Conservation (phyloP, 2,113 vertebrate species). For the Heliornis fulica region DNA sequence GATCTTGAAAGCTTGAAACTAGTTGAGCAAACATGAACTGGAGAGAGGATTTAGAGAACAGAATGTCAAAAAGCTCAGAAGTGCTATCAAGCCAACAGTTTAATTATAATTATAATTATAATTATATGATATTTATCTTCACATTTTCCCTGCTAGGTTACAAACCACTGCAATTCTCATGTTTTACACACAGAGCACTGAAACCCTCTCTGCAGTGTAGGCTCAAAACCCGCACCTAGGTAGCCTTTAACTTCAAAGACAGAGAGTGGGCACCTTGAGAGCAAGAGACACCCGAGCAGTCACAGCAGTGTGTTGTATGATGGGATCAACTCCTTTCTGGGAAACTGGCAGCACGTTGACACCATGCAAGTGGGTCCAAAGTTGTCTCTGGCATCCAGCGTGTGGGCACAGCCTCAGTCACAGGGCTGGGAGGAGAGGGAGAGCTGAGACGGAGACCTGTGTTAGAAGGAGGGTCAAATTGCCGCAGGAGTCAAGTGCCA, state of each 20-base stretch:
- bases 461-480: not conserved
- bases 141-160: not conserved
- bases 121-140: not conserved
- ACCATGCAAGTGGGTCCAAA: not conserved
- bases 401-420: not conserved
- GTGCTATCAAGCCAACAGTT: not conserved
- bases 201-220: not conserved
- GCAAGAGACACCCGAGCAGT: not conserved
- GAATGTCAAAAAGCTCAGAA: not conserved
- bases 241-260: not conserved
- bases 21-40: not conserved
- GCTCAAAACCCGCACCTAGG: not conserved
- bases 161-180: not conserved
- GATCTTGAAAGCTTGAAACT: not conserved
- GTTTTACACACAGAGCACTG: not conserved
- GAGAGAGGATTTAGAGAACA: not conserved
- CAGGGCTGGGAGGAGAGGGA: not conserved
- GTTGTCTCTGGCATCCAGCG: not conserved
- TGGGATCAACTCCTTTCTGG: not conserved
- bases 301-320: not conserved
- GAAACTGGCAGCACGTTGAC: not conserved
- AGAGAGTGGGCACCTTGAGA: not conserved
- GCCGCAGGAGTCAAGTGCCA: not conserved
- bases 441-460: constrained; percentile 4
- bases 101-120: not conserved